Evolutionary conservation across 2,113 vertebrate species (phyloP), one percentile per base, ranked within the genome.

Genomic region (Mormyrus lacerda): DNA sequence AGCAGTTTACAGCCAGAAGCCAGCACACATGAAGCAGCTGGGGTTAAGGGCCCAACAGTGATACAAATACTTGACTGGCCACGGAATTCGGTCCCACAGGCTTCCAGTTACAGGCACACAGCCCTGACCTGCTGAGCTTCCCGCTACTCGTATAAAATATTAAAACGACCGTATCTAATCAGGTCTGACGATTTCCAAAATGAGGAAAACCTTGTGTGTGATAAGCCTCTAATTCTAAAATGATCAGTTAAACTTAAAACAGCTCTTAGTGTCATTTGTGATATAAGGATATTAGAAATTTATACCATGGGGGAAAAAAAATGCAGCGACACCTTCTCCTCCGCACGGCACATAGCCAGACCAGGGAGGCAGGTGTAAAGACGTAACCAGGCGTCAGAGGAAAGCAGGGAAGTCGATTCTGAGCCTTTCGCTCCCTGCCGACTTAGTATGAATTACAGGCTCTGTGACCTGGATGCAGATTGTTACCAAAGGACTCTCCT

Each of bases 381-480:
- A 5, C 2, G 9, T n/a, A 85, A 24, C 45, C 13, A 21, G 6
- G 24, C 3, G 9, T 21, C 45, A 27, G 27, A 47, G 83, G 45
- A 44, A 45, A 44, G n/a, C 21, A 6, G 13, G 11, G 42, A 24
- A 8, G 17, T 9, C 21, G 24, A 17, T 58, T 10, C 87, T 76
- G 27, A 76, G 35, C 6, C 4, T 79, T 31, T 39, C 13, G 27
- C 87, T 31, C 11, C 93, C 93, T 92, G 93, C 92, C 93, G 94
- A 95, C 86, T 90, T 89, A 87, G 51, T 92, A 95, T 96, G 93
- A 96, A 96, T 96, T 95, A 96, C 95, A 96, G 94, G 96, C 94
- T 94, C 90, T 51, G 90, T 93, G 93, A 94, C 94, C 94, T 89
- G 91, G 92, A 91, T 93, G 91, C 92, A 92, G 87, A 94, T 96